A percentile compares a stretch with the other conserved stretches of the same genome.
Conservation (phyloP, 2,797 vertebrate genomes). For the Odontamblyopus lacepedii region DNA sequence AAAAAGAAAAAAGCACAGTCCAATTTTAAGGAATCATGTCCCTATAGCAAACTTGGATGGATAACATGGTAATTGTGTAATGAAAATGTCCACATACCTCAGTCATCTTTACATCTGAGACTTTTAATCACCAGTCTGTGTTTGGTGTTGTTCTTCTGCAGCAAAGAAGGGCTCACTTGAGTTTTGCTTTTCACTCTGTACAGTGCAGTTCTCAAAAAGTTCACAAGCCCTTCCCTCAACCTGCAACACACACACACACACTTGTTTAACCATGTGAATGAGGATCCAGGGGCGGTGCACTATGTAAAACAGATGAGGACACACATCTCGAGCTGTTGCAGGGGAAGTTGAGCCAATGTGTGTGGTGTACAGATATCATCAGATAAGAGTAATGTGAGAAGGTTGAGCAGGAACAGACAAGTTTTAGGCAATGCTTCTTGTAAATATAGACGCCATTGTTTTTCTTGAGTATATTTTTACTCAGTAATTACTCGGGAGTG, state of each 20-base stretch:
- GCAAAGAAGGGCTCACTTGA: not conserved
- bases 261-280: not conserved
- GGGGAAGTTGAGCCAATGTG: constrained; percentile 19
- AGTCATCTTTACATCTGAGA: not conserved
- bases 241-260: not conserved
- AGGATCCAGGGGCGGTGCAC: not conserved
- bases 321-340: not conserved
- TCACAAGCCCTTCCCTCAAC: constrained; percentile 1
- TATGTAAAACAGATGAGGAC: not conserved
- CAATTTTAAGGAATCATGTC: too few species aligned
- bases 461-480: not conserved
- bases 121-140: not conserved
- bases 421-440: too few species aligned
- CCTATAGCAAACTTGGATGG: too few species aligned
- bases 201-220: not conserved
- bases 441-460: not conserved
- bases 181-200: not conserved
- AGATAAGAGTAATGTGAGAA: not conserved
- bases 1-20: too few species aligned
- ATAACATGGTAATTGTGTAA: too few species aligned
- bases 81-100: not conserved
- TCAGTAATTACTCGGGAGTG: too few species aligned
- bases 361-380: not conserved
- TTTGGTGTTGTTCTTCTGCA: not conserved
- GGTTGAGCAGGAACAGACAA: not conserved